Evolutionary conservation across 2,113 vertebrate species (phyloP).

Genomic region (Chloroceryle aenea): DNA sequence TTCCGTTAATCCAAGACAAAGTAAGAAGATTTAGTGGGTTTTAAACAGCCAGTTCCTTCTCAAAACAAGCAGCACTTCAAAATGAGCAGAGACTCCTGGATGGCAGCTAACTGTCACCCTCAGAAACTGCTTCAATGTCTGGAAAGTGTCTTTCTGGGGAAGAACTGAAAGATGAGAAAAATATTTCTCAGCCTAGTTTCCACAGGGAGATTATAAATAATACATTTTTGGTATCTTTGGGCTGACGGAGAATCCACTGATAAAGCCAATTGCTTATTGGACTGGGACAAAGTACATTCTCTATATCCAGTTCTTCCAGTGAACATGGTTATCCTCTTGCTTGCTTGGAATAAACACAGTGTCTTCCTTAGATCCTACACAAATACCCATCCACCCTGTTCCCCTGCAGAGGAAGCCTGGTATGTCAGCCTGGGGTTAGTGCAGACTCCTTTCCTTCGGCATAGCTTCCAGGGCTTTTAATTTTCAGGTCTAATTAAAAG

Average conservation of each 20-base stretch:
- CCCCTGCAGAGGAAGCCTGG: not conserved
- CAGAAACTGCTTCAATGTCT: not conserved
- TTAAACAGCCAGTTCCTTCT: not conserved
- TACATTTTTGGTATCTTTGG: not conserved
- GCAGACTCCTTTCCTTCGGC: not conserved
- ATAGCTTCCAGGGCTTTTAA: not conserved
- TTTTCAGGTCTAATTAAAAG: not conserved
- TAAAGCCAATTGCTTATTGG: not conserved
- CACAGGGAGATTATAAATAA: not conserved
- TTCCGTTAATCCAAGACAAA: not conserved
- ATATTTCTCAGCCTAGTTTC: not conserved
- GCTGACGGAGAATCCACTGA: not conserved
- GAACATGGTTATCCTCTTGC: not conserved
- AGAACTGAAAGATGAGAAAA: not conserved
- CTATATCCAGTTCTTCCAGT: not conserved
- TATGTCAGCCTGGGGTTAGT: not conserved
- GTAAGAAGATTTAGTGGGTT: not conserved
- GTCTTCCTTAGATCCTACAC: not conserved
- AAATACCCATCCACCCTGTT: accelerated
- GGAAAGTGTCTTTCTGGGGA: not conserved
- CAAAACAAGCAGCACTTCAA: not conserved
- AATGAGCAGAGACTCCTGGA: not conserved
- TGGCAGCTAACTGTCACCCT: not conserved
- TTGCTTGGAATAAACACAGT: not conserved
- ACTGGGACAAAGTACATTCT: not conserved